Percentiles rank a stretch among this genome's conserved stretches.
Evolutionary conservation across 2,797 vertebrate genomes (phyloP).

Genomic region (Sebastes wilsoni): DNA sequence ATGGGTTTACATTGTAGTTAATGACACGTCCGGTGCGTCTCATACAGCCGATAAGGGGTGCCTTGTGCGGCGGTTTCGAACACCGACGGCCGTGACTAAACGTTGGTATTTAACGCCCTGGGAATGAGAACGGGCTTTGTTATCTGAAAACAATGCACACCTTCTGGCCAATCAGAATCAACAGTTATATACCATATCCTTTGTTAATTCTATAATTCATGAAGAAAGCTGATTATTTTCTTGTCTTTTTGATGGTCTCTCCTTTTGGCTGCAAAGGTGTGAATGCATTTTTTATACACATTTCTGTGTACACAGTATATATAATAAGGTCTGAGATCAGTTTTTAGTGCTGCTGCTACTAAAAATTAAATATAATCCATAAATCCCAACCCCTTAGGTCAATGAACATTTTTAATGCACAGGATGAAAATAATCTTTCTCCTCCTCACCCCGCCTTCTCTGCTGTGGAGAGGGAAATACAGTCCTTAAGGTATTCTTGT

Average conservation of each 20-base stretch:
- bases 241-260: background rate
- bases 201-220: background rate
- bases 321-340: background rate
- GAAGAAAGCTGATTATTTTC: background rate
- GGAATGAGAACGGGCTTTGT: background rate
- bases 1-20: background rate
- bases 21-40: background rate
- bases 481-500: constrained; percentile 37
- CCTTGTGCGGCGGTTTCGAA: too few relatives aligned
- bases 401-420: constrained; percentile 21
- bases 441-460: background rate
- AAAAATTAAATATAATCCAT: constrained; percentile 1
- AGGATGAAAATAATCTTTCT: constrained; percentile 24
- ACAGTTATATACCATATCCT: background rate
- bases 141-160: background rate
- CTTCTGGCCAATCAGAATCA: background rate
- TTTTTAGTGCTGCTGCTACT: background rate
- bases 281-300: background rate
- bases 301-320: background rate
- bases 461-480: background rate
- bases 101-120: too few relatives aligned
- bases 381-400: background rate
- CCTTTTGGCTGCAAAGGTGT: background rate
- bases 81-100: too few relatives aligned
- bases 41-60: background rate